A percentile compares a stretch with the other conserved stretches of the same genome.
Evolutionary conservation across 2,888 invertebrate genomes (phyloP).

Genomic region (Drosophila ezoana): DNA sequence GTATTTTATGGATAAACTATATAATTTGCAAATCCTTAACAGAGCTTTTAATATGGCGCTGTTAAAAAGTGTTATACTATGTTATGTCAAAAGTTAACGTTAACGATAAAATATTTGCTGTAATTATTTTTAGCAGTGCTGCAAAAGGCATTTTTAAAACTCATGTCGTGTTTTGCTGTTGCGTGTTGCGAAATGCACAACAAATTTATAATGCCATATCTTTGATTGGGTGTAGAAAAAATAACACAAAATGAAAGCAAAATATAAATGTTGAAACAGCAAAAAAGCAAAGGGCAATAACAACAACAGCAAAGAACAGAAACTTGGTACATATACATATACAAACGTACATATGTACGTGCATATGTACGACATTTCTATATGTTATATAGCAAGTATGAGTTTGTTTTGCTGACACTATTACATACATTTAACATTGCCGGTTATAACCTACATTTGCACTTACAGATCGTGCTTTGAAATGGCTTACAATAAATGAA

Average conservation of each 20-base stretch:
- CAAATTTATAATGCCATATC: conserved; percentile 11
- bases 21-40: no score
- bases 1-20: no score
- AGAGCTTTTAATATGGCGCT: no score
- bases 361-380: neutral
- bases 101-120: no score
- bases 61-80: no score
- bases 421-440: no score
- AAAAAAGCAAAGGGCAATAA: conserved; percentile 37
- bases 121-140: neutral
- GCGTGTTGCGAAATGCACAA: conserved; percentile 12
- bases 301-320: conserved; percentile 30
- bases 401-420: no score
- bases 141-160: neutral
- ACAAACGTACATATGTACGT: neutral
- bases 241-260: conserved; percentile 21
- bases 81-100: neutral
- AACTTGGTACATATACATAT: conserved; percentile 11
- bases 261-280: conserved; percentile 59
- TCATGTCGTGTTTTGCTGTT: neutral
- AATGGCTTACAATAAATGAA: neutral
- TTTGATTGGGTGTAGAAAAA: conserved; percentile 9
- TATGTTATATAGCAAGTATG: neutral
- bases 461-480: neutral
- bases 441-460: no score